Base-by-base conservation (phyloP, 2,113 vertebrate genomes). In the Parus major region DNA sequence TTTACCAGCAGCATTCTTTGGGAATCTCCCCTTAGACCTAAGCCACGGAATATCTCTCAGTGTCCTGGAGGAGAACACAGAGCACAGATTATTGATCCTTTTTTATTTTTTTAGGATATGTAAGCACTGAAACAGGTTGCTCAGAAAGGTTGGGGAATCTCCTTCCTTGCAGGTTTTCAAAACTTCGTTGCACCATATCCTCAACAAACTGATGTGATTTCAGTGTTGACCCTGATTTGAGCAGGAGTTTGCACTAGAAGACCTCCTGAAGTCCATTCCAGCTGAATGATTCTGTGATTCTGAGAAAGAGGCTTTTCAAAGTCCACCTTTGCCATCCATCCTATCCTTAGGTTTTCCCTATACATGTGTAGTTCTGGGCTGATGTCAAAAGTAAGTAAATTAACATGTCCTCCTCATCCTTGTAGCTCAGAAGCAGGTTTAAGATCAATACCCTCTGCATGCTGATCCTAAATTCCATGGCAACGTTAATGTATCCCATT, bases 11-110 rank as follows among this genome's bases (percentile, higher is more conserved):
- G 29, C 1, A 0, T 19, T 61, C n/a, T n/a, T 66, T 55, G n/a
- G 24, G 31, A 72, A 49, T 7, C 11, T 27, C 61, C 65, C 18
- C 55, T 68, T 33, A 56, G 5, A 65, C 46, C 41, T 57, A 15
- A 2, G 1, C 24, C 33, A 49, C 0, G 1, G n/a, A 52, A 1
- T 57, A 35, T 11, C 46, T 47, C 36, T 24, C 14, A 29, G 42
- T 41, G 36, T 36, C 31, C 42, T 36, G 60, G 31, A 85, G 49
- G 12, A 84, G 15, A 78, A 75, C 25, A 55, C 11, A 44, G 31
- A 79, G 14, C 15, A 42, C 14, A 52, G 10, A 23, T 64, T 71
- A n/a, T 52, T 81, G 28, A 66, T 33, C 44, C 12, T 28, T 42
- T 53, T 86, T 59, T 21, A 3, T 3, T 44, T 44, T 31, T 44